These are phyloP conservation scores for Ibidorhyncha struthersii DNA, from an alignment of 2,113 vertebrate species.

Conservation along the genomic window DNA sequence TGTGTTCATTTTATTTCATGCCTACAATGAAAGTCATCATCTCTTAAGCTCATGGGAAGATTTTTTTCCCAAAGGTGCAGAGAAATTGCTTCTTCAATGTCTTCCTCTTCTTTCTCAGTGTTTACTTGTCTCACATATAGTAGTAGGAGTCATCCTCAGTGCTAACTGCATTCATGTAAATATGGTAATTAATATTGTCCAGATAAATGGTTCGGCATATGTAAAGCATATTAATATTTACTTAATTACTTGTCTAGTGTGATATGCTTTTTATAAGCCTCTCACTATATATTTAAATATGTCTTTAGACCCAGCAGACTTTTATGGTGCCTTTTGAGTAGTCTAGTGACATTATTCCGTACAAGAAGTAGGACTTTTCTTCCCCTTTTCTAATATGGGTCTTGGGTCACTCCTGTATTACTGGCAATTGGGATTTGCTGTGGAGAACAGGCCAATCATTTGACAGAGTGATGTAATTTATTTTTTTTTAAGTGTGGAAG, in stretches of 20 bases:
- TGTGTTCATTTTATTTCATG: not conserved
- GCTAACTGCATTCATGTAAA: not conserved
- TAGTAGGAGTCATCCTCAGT: conserved; percentile 23
- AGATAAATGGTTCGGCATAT: not conserved
- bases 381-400: not conserved
- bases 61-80: conserved; percentile 27
- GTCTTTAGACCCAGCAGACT: not conserved
- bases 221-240: conserved; percentile 19
- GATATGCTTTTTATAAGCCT: not conserved
- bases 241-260: not conserved
- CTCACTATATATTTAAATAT: not conserved
- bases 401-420: not conserved
- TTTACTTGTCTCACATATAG: not conserved
- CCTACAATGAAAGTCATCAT: not conserved
- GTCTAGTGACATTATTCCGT: not conserved
- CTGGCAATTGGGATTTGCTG: not conserved
- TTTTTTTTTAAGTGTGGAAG: not conserved
- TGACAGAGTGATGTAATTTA: not conserved
- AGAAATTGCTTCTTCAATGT: not conserved
- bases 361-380: not conserved
- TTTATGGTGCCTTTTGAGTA: not conserved
- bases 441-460: not conserved
- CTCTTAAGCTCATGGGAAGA: not conserved
- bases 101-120: not conserved
- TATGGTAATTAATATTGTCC: not conserved